A percentile compares a stretch with the other conserved stretches of the same genome.
phyloP scores from a whole-genome alignment of 2,113 vertebrate species.

The Fukomys damarensis region DNA sequence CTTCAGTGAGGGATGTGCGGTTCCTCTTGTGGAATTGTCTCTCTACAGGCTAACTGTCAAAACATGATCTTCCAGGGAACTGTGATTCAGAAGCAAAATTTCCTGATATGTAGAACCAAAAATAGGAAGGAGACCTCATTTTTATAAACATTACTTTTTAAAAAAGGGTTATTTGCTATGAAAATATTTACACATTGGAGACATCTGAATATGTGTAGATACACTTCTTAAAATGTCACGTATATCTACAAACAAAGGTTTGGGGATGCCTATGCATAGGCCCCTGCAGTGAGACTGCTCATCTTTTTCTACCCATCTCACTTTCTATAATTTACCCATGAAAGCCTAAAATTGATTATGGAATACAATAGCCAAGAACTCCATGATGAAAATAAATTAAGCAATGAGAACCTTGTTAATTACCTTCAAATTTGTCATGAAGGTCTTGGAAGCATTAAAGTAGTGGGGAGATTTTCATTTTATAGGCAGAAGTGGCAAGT shows the following conservation, averaged over 20 bases:
- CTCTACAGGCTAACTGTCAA: background rate
- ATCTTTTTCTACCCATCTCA: background rate
- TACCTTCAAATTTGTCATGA: background rate
- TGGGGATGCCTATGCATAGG: background rate
- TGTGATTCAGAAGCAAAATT: background rate
- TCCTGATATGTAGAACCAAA: background rate
- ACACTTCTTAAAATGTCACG: background rate
- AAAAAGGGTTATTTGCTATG: background rate
- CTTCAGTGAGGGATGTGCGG: no score
- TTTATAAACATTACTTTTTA: slow-evolving; percentile 3
- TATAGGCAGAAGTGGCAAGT: background rate
- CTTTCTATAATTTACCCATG: background rate
- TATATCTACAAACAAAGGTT: background rate
- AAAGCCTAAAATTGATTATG: background rate
- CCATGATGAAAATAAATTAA: slow-evolving; percentile 9
- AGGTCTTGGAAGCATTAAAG: background rate
- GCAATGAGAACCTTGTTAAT: background rate
- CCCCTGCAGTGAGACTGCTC: background rate
- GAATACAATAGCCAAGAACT: background rate
- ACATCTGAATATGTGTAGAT: background rate
- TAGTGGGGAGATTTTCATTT: background rate
- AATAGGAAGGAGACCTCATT: background rate
- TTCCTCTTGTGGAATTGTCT: background rate
- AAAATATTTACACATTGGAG: background rate
- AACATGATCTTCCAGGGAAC: background rate